Base-by-base conservation (phyloP, 2,888 invertebrate genomes). In the Caprella mutica region DNA sequence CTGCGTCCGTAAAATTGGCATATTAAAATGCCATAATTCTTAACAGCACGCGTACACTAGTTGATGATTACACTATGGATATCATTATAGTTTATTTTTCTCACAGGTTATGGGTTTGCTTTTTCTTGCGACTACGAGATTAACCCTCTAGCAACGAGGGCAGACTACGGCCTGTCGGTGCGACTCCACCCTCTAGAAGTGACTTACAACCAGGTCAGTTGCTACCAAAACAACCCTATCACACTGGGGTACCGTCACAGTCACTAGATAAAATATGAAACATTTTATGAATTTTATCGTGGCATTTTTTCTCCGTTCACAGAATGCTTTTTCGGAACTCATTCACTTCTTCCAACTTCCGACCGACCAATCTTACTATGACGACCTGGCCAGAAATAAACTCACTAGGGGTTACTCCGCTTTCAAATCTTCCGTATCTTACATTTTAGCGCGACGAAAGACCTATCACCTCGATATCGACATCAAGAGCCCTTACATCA, bases 71-170 rank as follows among this genome's bases (percentile, higher is more conserved):
- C n/a, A n/a, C n/a, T n/a, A n/a, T n/a, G n/a, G n/a, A n/a, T n/a
- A n/a, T n/a, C n/a, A n/a, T 19, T 39, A 14, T 6, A 39, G 12
- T 3, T 17, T 2, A 17, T 39, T 39, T 29, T 1, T 30, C 1
- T 9, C 40, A 5, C 52, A 64, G 64, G 64, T 44, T 64, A 58
- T 51, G 64, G 64, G 21, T 53, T 64, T 50, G 64, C 64, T 23
- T 76, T 88, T 61, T 81, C 84, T 0, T 70, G 85, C 29, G 86
- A 87, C 70, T 77, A 85, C 65, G 86, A 86, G 70, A 81, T 80
- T 69, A 81, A 83, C 68, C 83, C 84, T 0, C 70, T 77, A 6
- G 79, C 78, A 65, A 76, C 78, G 5, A 80, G 81, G 58, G 82
- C 81, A 24, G 82, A 83, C 68, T 82, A 82, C 67, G 82, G 82